Evolutionary conservation across 35 echinoderm and acorn worm species (phyloP).

Genomic region (Apostichopus parvimensis): DNA sequence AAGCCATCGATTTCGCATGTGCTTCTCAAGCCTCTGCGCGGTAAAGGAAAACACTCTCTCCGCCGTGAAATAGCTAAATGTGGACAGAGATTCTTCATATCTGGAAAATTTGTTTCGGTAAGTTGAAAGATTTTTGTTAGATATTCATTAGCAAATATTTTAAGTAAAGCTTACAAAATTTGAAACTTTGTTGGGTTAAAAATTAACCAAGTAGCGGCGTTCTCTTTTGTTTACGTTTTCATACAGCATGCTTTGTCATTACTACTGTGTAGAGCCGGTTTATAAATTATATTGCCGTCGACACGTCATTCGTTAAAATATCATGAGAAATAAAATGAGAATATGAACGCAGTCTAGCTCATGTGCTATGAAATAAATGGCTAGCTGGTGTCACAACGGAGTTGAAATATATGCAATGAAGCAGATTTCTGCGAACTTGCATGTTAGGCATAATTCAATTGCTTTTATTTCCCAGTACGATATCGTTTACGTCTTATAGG

Average conservation of each 20-base stretch:
- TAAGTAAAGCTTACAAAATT: neutral
- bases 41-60: neutral
- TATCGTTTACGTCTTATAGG: no score
- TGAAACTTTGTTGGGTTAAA: neutral
- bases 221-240: neutral
- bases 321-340: no score
- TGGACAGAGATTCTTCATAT: neutral
- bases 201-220: neutral
- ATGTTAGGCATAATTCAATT: no score
- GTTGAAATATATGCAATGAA: no score
- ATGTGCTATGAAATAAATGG: no score
- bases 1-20: constrained; percentile 3
- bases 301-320: no score
- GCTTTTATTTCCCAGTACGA: no score
- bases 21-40: neutral
- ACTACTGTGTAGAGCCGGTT: no score
- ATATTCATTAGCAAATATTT: neutral
- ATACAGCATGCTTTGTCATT: neutral
- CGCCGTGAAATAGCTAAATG: neutral
- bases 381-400: no score
- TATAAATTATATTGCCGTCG: no score
- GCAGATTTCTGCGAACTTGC: no score
- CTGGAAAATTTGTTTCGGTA: neutral
- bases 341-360: no score
- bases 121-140: neutral